Base-by-base conservation (phyloP, 2,888 invertebrate genomes). In the Oscheius sp. region DNA sequence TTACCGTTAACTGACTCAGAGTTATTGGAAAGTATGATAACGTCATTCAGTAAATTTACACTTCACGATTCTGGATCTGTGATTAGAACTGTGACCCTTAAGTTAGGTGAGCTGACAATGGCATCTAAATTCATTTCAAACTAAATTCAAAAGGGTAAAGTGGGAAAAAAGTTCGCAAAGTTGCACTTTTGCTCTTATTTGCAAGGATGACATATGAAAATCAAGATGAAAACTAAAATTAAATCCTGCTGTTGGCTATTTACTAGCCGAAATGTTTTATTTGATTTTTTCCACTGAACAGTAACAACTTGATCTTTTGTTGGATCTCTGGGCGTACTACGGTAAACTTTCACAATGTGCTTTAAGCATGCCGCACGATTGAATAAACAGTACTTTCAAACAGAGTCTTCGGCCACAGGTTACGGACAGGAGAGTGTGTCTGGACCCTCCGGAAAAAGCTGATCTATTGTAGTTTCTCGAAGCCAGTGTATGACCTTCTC, bases 21-120 rank as follows among this genome's bases (percentile, higher is more conserved):
- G 55, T n/a, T 10, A 33, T 31, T 12, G 17, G 23, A 29, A 10
- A 17, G 53, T n/a, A 10, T 53, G 17, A 5, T 17, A 15, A 34
- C 55, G 37, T 55, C 55, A 55, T 55, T 55, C n/a, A 17, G 17
- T 55, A 55, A 55, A 55, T 55, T 55, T 55, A 34, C 55, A 33
- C 33, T 55, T 34, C 33, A 17, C 55, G 55, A 25, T 6, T 23
- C 5, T 4, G 29, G n/a, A 6, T 34, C 20, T 1, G n/a, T 48
- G 48, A 48, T 48, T 48, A 48, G 48, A 48, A 17, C 48, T 48
- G 48, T 48, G 48, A 23, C 20, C 25, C 12, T 23, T 48, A 48
- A 23, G 37, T 10, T 8, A 10, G 37, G 37, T 37, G 8, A 37
- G 37, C 37, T 37, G 15, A 15, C 15, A 37, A 15, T 15, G 8